Evolutionary conservation across 1,140 invertebrate genomes (phyloP).

Genomic region (Maconellicoccus hirsutus): DNA sequence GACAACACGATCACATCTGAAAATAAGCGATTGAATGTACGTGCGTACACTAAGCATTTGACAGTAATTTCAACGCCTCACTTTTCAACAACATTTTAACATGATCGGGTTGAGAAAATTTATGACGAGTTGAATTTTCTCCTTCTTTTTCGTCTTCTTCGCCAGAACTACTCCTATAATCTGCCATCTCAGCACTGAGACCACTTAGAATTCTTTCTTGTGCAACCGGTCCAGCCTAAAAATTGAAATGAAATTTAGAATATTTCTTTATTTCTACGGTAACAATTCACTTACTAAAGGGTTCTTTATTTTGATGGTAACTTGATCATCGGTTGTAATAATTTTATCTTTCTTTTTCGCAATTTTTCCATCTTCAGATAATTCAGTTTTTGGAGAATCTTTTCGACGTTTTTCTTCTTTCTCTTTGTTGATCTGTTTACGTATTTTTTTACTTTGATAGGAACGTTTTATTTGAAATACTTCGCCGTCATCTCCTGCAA

Average conservation of each 20-base stretch:
- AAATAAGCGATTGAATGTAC: background rate
- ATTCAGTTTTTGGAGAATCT: slow-evolving; percentile 32
- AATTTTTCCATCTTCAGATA: slow-evolving; percentile 23
- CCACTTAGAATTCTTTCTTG: slow-evolving; percentile 53
- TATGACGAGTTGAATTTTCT: slow-evolving; percentile 36
- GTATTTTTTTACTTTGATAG: slow-evolving; percentile 78
- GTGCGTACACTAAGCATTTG: slow-evolving; percentile 23
- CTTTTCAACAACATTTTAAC: slow-evolving; percentile 60
- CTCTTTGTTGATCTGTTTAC: slow-evolving; percentile 69
- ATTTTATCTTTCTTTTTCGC: slow-evolving; percentile 25
- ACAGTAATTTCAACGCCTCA: slow-evolving; percentile 31
- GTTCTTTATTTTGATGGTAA: slow-evolving; percentile 31
- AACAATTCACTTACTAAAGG: slow-evolving; percentile 28
- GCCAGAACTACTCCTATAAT: slow-evolving; percentile 59
- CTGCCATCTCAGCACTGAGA: slow-evolving; percentile 61
- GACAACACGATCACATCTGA: no score
- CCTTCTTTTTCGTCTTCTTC: slow-evolving; percentile 42
- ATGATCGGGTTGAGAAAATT: slow-evolving; percentile 51
- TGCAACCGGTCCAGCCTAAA: slow-evolving; percentile 27
- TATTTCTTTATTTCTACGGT: slow-evolving; percentile 26
- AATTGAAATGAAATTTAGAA: background rate
- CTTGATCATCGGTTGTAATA: slow-evolving; percentile 28
- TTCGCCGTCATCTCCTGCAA: slow-evolving; percentile 64
- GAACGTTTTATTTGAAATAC: slow-evolving; percentile 92
- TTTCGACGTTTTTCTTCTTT: slow-evolving; percentile 34